Conservation (phyloP, 2,797 vertebrate genomes). For the Falco cherrug region DNA sequence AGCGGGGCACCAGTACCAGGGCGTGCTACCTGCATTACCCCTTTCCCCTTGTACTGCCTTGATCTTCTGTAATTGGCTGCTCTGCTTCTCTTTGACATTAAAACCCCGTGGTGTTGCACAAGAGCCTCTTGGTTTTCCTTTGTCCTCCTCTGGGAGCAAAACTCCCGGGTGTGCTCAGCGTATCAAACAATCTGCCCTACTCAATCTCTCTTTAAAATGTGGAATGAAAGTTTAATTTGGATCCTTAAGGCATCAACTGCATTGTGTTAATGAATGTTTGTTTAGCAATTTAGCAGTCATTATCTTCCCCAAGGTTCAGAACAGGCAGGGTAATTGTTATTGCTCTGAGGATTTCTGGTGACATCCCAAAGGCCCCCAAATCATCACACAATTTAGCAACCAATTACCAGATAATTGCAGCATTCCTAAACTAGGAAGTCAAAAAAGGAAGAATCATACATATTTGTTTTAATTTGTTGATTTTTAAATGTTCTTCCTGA, state of each 20-base stretch:
- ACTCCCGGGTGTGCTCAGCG: accelerated
- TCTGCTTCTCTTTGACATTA: not conserved
- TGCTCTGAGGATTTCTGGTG: not conserved
- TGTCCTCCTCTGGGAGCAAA: accelerated
- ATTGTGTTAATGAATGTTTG: not conserved
- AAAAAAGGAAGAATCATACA: not conserved
- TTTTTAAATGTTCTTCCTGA: not conserved
- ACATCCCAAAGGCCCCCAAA: not conserved
- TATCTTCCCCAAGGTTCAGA: not conserved
- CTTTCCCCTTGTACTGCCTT: not conserved
- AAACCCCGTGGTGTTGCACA: not conserved
- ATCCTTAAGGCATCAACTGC: not conserved
- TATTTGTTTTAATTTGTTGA: accelerated
- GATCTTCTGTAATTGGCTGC: not conserved
- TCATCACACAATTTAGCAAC: not conserved
- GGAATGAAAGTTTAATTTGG: not conserved
- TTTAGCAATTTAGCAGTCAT: not conserved
- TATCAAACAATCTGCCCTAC: not conserved
- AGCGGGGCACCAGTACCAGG: not conserved
- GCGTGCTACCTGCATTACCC: accelerated
- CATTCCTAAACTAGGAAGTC: not conserved
- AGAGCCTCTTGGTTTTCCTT: not conserved
- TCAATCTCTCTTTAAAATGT: accelerated
- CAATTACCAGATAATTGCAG: not conserved
- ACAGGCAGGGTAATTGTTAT: not conserved